phyloP scores from a whole-genome alignment of 2,797 vertebrate genomes.

The Onychomys torridus region DNA sequence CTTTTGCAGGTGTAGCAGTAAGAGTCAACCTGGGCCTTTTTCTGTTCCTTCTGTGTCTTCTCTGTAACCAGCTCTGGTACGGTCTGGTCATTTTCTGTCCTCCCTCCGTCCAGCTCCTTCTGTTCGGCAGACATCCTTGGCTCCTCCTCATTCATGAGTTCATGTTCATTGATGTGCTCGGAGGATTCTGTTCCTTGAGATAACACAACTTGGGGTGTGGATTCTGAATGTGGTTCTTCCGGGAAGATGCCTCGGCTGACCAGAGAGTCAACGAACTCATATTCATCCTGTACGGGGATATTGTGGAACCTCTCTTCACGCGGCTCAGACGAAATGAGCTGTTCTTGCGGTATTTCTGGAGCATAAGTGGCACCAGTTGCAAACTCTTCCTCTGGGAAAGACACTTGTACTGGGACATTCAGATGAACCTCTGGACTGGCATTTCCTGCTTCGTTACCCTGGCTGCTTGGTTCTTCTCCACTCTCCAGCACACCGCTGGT shows the following conservation, averaged over 20 bases:
- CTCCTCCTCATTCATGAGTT: slow-evolving; percentile 83
- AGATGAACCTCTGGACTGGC: slow-evolving; percentile 78
- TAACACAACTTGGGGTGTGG: slow-evolving; percentile 83
- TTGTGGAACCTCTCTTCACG: slow-evolving; percentile 24
- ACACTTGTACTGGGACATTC: slow-evolving; percentile 80
- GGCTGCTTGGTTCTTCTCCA: slow-evolving; percentile 67
- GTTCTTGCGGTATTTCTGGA: slow-evolving; percentile 71
- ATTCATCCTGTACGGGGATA: slow-evolving; percentile 83
- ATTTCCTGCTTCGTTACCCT: slow-evolving; percentile 79
- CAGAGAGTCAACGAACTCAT: slow-evolving; percentile 89
- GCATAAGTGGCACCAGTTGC: slow-evolving; percentile 38
- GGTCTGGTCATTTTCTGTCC: slow-evolving; percentile 90
- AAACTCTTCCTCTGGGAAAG: slow-evolving; percentile 77
- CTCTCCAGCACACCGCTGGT: slow-evolving; percentile 68
- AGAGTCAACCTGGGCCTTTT: slow-evolving; percentile 91
- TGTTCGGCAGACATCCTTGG: slow-evolving; percentile 85
- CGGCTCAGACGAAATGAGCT: slow-evolving; percentile 35
- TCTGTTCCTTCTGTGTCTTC: slow-evolving; percentile 86
- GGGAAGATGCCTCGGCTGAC: slow-evolving; percentile 88
- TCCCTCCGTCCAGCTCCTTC: slow-evolving; percentile 90
- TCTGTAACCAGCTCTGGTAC: slow-evolving; percentile 79
- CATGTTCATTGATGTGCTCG: slow-evolving; percentile 81
- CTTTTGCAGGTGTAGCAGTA: slow-evolving; percentile 93
- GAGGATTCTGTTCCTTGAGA: slow-evolving; percentile 85
- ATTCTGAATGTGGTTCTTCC: slow-evolving; percentile 84